phyloP scores from a whole-genome alignment of 2,888 invertebrate genomes.

The Lasioglossum leucozonium region DNA sequence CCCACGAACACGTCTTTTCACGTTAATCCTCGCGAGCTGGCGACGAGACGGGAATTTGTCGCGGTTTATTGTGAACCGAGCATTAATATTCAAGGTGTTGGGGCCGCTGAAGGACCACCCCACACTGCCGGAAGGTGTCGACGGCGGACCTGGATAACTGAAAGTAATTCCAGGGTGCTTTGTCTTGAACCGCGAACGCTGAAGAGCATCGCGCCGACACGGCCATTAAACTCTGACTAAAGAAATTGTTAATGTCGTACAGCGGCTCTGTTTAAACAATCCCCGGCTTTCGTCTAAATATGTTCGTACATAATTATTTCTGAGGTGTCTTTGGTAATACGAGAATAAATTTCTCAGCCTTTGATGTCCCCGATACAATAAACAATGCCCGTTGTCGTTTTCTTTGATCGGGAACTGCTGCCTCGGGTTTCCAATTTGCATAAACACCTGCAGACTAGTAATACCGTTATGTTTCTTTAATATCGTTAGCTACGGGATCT shows the following conservation, averaged over 20 bases:
- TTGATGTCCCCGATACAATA: not conserved
- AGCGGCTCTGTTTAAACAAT: not conserved
- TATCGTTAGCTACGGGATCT: constrained; percentile 29
- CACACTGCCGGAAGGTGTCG: constrained; percentile 5
- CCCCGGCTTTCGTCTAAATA: not conserved
- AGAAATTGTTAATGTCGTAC: not conserved
- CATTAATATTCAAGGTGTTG: constrained; percentile 34
- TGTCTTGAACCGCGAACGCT: not conserved
- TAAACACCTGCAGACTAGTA: not conserved
- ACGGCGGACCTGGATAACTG: not conserved
- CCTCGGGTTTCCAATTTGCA: not conserved
- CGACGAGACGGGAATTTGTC: constrained; percentile 30
- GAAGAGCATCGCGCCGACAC: not conserved
- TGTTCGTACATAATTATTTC: not conserved
- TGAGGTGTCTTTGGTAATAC: not conserved
- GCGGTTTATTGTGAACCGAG: not conserved
- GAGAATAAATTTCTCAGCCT: not conserved
- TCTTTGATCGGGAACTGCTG: not conserved
- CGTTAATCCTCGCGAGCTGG: constrained; percentile 6
- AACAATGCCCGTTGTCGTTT: not conserved
- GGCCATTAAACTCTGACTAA: not conserved
- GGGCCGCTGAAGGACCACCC: not conserved
- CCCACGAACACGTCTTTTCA: constrained; percentile 47
- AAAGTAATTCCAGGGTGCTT: constrained; percentile 6
- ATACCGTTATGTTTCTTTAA: constrained; percentile 6